Evolutionary conservation across 2,113 vertebrate species (phyloP), one percentile per base, ranked within the genome.

Genomic region (Heteronetta atricapilla): DNA sequence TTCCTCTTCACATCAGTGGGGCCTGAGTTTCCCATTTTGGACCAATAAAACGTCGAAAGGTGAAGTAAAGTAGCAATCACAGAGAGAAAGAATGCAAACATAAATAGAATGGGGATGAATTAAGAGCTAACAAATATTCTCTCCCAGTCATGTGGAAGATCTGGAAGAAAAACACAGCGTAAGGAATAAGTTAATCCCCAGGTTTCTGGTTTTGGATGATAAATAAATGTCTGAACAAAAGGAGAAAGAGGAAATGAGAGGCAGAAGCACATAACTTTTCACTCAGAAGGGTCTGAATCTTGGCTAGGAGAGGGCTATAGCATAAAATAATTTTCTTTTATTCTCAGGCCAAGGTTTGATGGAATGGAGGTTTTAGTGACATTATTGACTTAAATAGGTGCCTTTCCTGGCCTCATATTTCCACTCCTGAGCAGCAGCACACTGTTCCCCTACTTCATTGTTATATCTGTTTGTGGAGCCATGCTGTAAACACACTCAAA

Each of bases 181-280:
- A 84, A 86, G 74, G 48, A 87, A 79, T 84, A 93, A 93, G 38
- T 53, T 80, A 93, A 88, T 81, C 58, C 73, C 62, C 69, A 86
- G 73, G 66, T 94, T 96, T 94, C 60, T 96, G 82, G 3, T 7
- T 88, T 83, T 48, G 80, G 66, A 82, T 68, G 82, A 88, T 92
- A 95, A 95, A 94, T 91, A 95, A 62, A 74, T 42, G 66, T 76
- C 86, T 96, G 82, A 92, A 78, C 81, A 86, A 86, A 95, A 88
- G 58, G 18, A 78, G 22, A 89, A 63, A 22, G 82, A 90, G 90
- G 88, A 95, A 96, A 95, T 88, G 76, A 96, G 48, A 95, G 68
- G 48, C 93, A 94, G 76, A 60, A 96, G 34, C 80, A 68, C 42
- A 64, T 83, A 81, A 72, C 88, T 90, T 88, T 94, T 90, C 86